Conservation (phyloP, 2,113 vertebrate genomes). For the Cariama cristata region DNA sequence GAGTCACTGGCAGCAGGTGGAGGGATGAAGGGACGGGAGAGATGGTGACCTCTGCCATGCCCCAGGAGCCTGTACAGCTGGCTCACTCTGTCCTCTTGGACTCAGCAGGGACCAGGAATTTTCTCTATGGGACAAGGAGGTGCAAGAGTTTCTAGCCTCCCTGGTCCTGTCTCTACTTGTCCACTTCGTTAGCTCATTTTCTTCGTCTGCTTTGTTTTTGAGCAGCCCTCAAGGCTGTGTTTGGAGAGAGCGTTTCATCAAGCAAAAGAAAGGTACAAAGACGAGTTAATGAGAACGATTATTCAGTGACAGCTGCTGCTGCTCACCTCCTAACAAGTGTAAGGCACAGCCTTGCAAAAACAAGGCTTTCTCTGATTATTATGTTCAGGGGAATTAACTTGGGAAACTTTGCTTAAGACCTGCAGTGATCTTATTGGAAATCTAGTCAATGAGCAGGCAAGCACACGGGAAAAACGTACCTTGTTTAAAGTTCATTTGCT, state of each 20-base stretch:
- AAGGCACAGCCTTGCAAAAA: not conserved
- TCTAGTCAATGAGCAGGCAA: not conserved
- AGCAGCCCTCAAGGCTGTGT: not conserved
- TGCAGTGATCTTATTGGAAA: not conserved
- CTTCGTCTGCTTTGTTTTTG: not conserved
- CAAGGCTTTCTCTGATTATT: constrained; percentile 8
- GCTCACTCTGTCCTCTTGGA: accelerated
- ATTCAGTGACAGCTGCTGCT: constrained; percentile 39
- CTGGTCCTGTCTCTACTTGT: not conserved
- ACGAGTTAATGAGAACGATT: constrained; percentile 41
- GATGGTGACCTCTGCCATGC: not conserved
- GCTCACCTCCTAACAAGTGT: not conserved
- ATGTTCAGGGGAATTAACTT: constrained; percentile 10
- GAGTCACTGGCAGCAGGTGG: not conserved
- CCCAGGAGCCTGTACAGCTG: not conserved
- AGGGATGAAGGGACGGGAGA: not conserved
- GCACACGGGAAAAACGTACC: not conserved
- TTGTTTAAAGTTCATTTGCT: not conserved
- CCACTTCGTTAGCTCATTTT: not conserved
- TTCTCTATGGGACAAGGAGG: not conserved
- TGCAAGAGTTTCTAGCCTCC: not conserved
- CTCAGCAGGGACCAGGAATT: not conserved
- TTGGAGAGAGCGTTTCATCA: constrained; percentile 11
- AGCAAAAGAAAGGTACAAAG: constrained; percentile 6
- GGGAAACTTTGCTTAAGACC: not conserved